These are phyloP conservation scores for Vanacampus margaritifer DNA, from an alignment of 2,113 vertebrate genomes.

Conservation along the genomic window DNA sequence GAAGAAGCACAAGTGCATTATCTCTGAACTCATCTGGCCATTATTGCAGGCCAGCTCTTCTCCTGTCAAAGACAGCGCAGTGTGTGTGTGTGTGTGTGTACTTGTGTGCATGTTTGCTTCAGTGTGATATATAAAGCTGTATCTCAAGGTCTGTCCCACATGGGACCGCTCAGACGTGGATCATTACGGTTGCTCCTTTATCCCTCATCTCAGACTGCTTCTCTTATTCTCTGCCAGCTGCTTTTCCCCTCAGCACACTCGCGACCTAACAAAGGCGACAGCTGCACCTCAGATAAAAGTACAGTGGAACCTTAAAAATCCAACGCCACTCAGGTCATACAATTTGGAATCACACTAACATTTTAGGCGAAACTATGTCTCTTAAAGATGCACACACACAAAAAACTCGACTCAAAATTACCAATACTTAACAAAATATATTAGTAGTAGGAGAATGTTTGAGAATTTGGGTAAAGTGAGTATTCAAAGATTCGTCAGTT, in stretches of 20 bases:
- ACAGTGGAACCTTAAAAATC: not conserved
- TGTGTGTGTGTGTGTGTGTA: too few relatives aligned
- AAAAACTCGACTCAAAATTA: not conserved
- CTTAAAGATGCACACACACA: not conserved
- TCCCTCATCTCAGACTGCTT: constrained; percentile 23
- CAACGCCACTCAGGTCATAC: not conserved
- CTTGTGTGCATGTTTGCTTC: constrained; percentile 13
- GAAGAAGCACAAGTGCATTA: constrained; percentile 6
- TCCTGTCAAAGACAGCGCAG: not conserved
- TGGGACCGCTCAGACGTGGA: constrained; percentile 25
- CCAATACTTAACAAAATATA: not conserved
- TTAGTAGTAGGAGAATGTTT: too few relatives aligned
- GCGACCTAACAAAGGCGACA: not conserved
- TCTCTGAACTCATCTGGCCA: constrained; percentile 14
- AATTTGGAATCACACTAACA: not conserved
- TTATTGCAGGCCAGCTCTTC: not conserved
- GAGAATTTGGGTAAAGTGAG: too few relatives aligned
- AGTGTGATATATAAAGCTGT: constrained; percentile 14
- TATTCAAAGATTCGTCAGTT: too few relatives aligned
- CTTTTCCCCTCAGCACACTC: constrained; percentile 10
- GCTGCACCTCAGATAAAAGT: not conserved
- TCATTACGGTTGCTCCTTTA: constrained; percentile 38
- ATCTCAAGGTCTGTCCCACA: constrained; percentile 30
- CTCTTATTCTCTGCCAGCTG: constrained; percentile 23
- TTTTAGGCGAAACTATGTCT: not conserved